A percentile compares a stretch with the other conserved stretches of the same genome.
These are phyloP conservation scores for Rhizomys pruinosus DNA, from an alignment of 2,113 vertebrate species.

Conservation along the genomic window DNA sequence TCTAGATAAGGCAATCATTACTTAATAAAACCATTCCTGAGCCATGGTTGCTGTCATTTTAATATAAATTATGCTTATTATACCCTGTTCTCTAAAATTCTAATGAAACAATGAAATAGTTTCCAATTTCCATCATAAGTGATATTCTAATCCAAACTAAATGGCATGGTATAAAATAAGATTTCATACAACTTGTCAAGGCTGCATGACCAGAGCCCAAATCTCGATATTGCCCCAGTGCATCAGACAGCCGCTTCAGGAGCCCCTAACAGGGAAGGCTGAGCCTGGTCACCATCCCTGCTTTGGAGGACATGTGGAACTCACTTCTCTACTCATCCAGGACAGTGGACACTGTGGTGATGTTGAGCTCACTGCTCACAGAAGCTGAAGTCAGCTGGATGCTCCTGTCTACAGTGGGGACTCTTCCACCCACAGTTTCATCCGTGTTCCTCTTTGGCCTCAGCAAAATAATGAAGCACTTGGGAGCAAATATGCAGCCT, in stretches of 20 bases:
- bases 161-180: not conserved
- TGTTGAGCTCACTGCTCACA: constrained; percentile 82
- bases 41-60: not conserved
- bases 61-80: not conserved
- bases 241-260: not conserved
- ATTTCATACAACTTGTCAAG: not conserved
- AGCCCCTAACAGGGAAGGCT: not conserved
- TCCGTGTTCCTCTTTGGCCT: constrained; percentile 90
- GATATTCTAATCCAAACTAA: not conserved
- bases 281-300: not conserved
- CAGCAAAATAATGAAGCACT: constrained; percentile 91
- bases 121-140: not conserved
- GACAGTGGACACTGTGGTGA: constrained; percentile 80
- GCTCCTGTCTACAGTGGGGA: constrained; percentile 77
- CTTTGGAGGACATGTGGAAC: fast-evolving
- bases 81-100: not conserved
- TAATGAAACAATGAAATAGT: not conserved
- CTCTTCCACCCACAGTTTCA: constrained; percentile 86
- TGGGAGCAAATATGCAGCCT: constrained; percentile 90
- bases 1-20: not conserved
- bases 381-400: constrained; percentile 88
- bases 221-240: not conserved
- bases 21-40: not conserved
- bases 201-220: not conserved
- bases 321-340: constrained; percentile 79